Evolutionary conservation across 2,113 vertebrate genomes (phyloP).

Genomic region (Nycticebus coucang): DNA sequence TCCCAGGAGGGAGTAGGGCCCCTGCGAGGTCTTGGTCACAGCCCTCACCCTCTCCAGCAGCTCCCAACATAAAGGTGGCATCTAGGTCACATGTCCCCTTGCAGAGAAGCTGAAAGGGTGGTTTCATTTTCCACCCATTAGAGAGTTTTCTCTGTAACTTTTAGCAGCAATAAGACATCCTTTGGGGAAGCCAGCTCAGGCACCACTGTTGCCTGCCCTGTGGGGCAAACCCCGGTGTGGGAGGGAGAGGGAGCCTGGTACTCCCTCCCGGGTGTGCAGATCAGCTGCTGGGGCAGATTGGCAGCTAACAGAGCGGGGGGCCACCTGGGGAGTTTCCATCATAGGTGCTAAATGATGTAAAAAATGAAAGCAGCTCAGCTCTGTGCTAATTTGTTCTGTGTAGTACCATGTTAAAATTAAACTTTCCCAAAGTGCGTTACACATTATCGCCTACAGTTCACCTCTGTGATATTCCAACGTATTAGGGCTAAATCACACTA

Average conservation of each 20-base stretch:
- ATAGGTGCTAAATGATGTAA: neutral
- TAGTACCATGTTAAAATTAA: neutral
- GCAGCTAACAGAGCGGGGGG: neutral
- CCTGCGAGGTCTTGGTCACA: neutral
- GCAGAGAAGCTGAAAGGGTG: neutral
- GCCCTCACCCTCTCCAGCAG: neutral
- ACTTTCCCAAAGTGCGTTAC: neutral
- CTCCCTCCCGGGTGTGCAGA: fast-evolving
- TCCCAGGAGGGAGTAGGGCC: neutral
- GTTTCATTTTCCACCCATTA: fast-evolving
- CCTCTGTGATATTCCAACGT: neutral
- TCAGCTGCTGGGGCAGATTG: fast-evolving
- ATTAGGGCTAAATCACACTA: neutral
- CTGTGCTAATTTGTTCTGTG: fast-evolving
- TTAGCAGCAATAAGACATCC: no score
- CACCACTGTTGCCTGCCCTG: fast-evolving
- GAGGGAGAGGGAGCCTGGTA: fast-evolving
- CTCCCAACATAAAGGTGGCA: fast-evolving
- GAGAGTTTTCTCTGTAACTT: neutral
- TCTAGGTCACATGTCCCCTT: neutral
- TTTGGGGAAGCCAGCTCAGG: no score
- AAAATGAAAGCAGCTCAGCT: neutral
- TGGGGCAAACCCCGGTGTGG: neutral
- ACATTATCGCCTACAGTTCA: neutral
- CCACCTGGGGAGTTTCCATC: neutral